Evolutionary conservation across 92 coral and sea anemone genomes (phyloP).

Genomic region (Paragorgia papillata): DNA sequence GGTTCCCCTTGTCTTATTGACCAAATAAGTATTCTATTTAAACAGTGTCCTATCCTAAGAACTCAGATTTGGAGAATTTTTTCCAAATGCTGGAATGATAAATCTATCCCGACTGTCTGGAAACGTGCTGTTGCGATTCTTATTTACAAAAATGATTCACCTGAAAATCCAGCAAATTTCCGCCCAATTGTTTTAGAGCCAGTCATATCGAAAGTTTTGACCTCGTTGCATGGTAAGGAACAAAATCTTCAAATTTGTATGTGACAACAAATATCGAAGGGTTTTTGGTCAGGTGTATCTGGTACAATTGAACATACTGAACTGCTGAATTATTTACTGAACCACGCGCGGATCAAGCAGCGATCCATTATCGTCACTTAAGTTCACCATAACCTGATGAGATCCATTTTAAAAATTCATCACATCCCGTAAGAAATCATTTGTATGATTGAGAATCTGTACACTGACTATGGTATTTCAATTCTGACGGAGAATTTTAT

Average conservation of each 20-base stretch:
- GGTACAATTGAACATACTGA: conserved; percentile 15
- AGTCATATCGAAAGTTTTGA: background rate
- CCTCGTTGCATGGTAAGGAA: background rate
- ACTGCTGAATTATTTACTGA: conserved; percentile 9
- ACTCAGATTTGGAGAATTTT: conserved; percentile 2
- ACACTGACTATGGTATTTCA: background rate
- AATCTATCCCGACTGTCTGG: conserved; percentile 17
- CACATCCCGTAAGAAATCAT: background rate
- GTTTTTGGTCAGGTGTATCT: background rate
- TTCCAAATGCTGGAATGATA: conserved; percentile 6
- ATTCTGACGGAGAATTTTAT: too few relatives aligned
- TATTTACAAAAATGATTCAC: conserved; percentile 17
- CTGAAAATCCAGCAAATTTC: conserved; percentile 12
- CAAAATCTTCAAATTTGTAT: too few relatives aligned
- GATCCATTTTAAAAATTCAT: background rate
- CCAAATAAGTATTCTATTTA: too few relatives aligned
- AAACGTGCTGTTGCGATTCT: conserved; percentile 12
- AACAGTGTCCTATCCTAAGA: too few relatives aligned
- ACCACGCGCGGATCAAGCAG: background rate
- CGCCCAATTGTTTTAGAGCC: background rate
- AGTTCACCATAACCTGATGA: background rate
- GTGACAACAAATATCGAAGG: too few relatives aligned
- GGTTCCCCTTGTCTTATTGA: too few relatives aligned
- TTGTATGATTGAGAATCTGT: too few relatives aligned
- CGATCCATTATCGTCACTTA: background rate